Evolutionary conservation across 37 sponge, comb jelly and placozoan genomes (phyloP), one percentile per base, ranked within the genome.

Genomic region (Theonella swinhoei): DNA sequence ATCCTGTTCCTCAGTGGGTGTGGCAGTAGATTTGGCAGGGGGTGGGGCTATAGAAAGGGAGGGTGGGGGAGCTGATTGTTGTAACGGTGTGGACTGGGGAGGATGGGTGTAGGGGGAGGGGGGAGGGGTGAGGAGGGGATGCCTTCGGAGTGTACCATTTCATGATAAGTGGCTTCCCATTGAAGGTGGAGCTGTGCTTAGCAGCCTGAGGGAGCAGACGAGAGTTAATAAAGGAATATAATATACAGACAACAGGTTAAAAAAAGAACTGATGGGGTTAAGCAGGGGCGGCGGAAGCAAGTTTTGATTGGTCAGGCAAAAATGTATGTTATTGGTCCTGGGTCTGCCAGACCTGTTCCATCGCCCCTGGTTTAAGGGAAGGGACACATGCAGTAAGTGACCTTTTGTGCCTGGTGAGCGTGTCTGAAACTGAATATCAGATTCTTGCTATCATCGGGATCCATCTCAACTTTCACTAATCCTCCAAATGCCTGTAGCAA

Each of bases 151-250:
- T 40, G 75, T 89, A 93, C 94, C 94, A 93, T 79, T 93, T 93
- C 94, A 93, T 93, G 3, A 93, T 93, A 22, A 93, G 79, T 0
- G 94, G 94, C 70, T 89, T 93, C 25, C 87, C 86, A 33, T 93
- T 77, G 59, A 93, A 86, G 0, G 63, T 58, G 17, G 86, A 76
- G 39, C 90, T 76, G 23, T 62, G 78, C 42, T 78, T 82, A 26
- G 82, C 90, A 58, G 83, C 87, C 91, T 91, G 77, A 8, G 33
- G 14, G 14, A 7, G 14, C 7, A 47, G 54, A 47, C 54, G 4
- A 41, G 23, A 34, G 25, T 7, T n/a, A n/a, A n/a, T n/a, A n/a
- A n/a, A n/a, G n/a, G n/a, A n/a, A n/a, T n/a, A n/a, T n/a, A n/a
- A n/a, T n/a, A n/a, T n/a, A n/a, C n/a, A n/a, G n/a, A n/a, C n/a